Evolutionary conservation across 1,140 invertebrate species (phyloP), one percentile per base, ranked within the genome.

Genomic region (Brachionus asplanchnoidis): DNA sequence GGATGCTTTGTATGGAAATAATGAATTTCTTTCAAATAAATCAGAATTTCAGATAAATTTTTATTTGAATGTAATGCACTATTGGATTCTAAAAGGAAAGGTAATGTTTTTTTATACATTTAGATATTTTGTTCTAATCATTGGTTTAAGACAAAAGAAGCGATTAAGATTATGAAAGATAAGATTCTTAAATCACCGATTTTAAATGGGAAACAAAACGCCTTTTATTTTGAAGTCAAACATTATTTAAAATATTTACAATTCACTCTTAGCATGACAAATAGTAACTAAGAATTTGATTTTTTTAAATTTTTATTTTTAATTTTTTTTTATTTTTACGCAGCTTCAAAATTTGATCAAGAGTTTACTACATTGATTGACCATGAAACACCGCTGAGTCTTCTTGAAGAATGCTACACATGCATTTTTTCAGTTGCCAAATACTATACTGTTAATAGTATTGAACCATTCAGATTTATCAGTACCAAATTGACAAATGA

Each of bases 331-430:
- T 50, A 14, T 77, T 53, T 77, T 36, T 36, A 36, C 32, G 7
- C 12, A 77, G 73, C 17, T 1, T 23, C 20, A 46, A 77, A 77
- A 50, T 77, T 9, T 44, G 65, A 82, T 1, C 23, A 68, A 12
- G 79, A 82, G 44, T 82, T 82, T 65, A 28, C 12, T 14, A 40
- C 50, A 9, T 44, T 82, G 20, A 82, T 82, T 36, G 79, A 68
- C 0, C 44, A 82, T 6, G 79, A 82, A 68, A 82, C 53, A 42
- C 65, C 79, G 17, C 40, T 82, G 11, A 82, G 79, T 68, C 28
- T 82, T 12, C 53, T 82, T 44, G 79, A 82, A 82, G 79, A 82
- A 60, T 82, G 79, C 12, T 82, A 82, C 26, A 65, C 79, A 44
- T 82, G 79, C 42, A 82, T 82, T 40, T 82, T 82, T 46, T 82